phyloP scores from a whole-genome alignment of 1,140 invertebrate genomes.

The Brachionus asplanchnoidis region DNA sequence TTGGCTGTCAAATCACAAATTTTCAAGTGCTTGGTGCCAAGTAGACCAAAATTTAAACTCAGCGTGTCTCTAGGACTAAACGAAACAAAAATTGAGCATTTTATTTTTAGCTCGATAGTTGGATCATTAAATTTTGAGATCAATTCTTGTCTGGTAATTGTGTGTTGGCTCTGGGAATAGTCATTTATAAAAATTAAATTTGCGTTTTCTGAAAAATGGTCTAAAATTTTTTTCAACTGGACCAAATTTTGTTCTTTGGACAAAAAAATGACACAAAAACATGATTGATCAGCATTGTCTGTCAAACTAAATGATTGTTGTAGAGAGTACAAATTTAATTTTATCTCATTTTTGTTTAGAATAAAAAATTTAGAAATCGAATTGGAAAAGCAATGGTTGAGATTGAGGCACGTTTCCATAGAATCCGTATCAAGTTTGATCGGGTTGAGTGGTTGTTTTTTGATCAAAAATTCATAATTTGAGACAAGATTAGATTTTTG shows the following conservation, averaged over 20 bases:
- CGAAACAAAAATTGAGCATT: not conserved
- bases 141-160: not conserved
- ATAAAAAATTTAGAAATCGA: not conserved
- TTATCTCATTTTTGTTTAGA: not conserved
- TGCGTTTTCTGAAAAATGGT: not conserved
- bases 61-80: not conserved
- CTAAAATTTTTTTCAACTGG: not conserved
- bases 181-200: constrained; percentile 10
- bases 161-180: not conserved
- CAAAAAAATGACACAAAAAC: not conserved
- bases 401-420: not conserved
- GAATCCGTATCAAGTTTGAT: not conserved
- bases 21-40: not conserved
- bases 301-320: not conserved
- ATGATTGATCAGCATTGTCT: not conserved
- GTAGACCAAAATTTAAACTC: not conserved
- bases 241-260: not conserved
- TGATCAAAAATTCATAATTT: not conserved
- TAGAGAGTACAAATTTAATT: not conserved
- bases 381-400: not conserved
- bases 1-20: not conserved
- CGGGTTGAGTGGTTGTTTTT: not conserved
- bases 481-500: not conserved
- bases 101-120: not conserved
- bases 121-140: not conserved